These are phyloP conservation scores for Artibeus lituratus DNA, from an alignment of 2,797 vertebrate genomes.

Conservation along the genomic window DNA sequence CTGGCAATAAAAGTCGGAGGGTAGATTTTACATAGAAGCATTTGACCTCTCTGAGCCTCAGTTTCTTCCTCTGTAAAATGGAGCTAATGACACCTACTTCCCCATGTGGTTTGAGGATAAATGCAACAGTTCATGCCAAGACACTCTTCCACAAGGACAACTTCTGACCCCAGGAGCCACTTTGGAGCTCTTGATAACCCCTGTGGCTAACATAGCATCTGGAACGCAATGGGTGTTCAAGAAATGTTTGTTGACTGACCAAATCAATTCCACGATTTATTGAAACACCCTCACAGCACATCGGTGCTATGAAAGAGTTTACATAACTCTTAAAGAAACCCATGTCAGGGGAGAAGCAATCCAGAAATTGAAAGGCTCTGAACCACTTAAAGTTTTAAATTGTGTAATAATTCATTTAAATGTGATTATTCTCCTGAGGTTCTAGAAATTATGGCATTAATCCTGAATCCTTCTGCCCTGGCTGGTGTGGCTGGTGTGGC, in stretches of 20 bases:
- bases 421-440: neutral
- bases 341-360: neutral
- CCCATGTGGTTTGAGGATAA: neutral
- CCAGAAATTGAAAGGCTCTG: neutral
- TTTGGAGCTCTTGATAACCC: neutral
- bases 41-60: neutral
- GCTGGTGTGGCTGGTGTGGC: too few species aligned
- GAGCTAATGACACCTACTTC: neutral
- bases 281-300: neutral
- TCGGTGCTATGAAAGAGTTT: neutral
- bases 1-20: neutral
- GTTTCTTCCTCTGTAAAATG: neutral
- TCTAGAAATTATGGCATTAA: neutral
- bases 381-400: neutral
- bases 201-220: neutral
- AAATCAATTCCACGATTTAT: neutral
- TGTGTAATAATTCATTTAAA: slow-evolving; percentile 20
- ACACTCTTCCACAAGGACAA: neutral
- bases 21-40: neutral
- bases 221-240: neutral
- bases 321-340: slow-evolving; percentile 18
- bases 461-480: neutral
- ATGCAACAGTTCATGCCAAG: neutral
- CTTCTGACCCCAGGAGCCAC: neutral
- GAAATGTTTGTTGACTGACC: neutral